Base-by-base conservation (phyloP, 30 jellyfish, hydroid and myxozoan genomes). In the Aurelia aurita complex sp. Pacific region DNA sequence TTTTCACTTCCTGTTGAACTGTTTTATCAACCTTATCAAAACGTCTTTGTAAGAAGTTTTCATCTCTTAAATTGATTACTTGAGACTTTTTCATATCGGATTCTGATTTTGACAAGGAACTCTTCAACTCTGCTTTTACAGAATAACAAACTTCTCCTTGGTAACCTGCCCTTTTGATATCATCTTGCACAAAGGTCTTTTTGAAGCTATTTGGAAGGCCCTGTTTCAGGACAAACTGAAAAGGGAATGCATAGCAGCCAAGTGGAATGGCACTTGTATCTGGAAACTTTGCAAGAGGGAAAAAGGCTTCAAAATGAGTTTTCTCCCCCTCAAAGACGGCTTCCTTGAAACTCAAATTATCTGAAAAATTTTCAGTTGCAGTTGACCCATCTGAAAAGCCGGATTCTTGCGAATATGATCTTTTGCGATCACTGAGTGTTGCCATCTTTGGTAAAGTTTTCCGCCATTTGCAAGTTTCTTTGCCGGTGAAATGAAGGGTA, bases 241-340 rank as follows among this genome's bases (percentile, higher is more conserved):
- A 85, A 1, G 94, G 94, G 40, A 72, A 74, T 3, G 94, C 94
- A 65, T 85, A 85, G 69, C 94, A 85, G 35, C 94, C 94, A 15
- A 85, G 67, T 9, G 94, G 89, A 68, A 85, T 77, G 6, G 80
- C 79, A 5, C 84, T 82, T 6, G 57, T 46, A 19, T 84, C 87
- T 43, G n/a, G 32, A 53, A 70, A 85, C n/a, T 35, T 19, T 18
- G 16, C 75, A 11, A 83, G 69, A 65, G 40, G 32, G 46, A 57
- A n/a, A 6, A 67, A 69, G 29, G 66, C 62, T 23, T 17, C 64
- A 16, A 72, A 16, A 62, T 50, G 73, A 5, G 59, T 73, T 9
- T 67, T 40, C 29, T 83, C 83, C 13, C 92, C 92, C 7, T 75
- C 64, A 62, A 83, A 83, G 12, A 34, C 64, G 10, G 19, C 55